phyloP scores from a whole-genome alignment of 2,888 invertebrate species.

The Drosophila algonquin region DNA sequence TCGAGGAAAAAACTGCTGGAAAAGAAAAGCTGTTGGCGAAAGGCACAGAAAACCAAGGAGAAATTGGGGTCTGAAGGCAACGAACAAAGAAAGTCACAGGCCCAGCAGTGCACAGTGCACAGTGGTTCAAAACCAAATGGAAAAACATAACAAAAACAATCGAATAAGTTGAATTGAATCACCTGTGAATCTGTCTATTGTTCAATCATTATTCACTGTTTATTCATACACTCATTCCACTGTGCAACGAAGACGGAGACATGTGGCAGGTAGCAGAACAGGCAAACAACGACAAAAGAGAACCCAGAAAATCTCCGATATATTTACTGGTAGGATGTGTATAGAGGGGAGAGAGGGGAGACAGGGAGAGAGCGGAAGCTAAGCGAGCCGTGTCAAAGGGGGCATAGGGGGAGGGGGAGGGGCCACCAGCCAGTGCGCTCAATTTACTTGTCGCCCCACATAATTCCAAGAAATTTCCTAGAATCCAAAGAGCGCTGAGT shows the following conservation, averaged over 20 bases:
- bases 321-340: background rate
- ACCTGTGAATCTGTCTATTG: background rate
- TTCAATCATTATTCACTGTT: too few relatives aligned
- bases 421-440: constrained; percentile 46
- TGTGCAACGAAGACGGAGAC: constrained; percentile 41
- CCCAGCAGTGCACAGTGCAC: background rate
- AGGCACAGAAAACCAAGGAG: constrained; percentile 6
- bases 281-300: background rate
- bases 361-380: background rate
- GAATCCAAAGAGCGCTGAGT: constrained; percentile 45
- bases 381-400: background rate
- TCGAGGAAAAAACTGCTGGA: constrained; percentile 14
- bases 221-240: constrained; percentile 3
- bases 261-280: constrained; percentile 47
- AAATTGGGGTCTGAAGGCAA: constrained; percentile 1
- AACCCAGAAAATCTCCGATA: background rate
- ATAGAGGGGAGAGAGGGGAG: background rate
- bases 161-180: background rate
- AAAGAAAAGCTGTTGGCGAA: background rate
- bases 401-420: constrained; percentile 5
- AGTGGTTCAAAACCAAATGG: background rate
- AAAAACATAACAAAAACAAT: background rate
- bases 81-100: constrained; percentile 9
- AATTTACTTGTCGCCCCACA: constrained; percentile 65
- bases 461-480: constrained; percentile 66